Evolutionary conservation across 30 jellyfish, hydroid and myxozoan species (phyloP), one percentile per base, ranked within the genome.

Genomic region (Cassiopea andromeda): DNA sequence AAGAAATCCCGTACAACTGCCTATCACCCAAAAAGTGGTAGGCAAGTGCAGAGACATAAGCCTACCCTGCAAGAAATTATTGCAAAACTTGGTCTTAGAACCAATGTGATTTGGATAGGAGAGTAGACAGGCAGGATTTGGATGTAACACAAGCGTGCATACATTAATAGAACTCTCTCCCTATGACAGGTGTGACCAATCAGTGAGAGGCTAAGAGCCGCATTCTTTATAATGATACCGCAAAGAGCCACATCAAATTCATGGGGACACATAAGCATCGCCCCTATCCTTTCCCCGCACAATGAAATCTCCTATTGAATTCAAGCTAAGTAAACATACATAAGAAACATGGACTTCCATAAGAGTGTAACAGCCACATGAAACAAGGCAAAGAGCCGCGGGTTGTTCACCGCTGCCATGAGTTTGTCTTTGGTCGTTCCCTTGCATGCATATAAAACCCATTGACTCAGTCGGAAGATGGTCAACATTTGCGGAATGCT

Each of bases 121-220:
- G 48, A 54, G 46, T 84, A 9, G 89, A 84, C 73, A 48, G 45
- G 87, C 92, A 15, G 86, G 68, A 0, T 78, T 67, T 61, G 96
- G 93, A 13, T 78, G 2, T 68, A 78, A 60, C 47, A 87, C 90
- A 46, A 70, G 87, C 50, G 75, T 43, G 49, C 76, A 78, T 58
- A 92, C 54, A 67, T 60, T 92, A 69, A 78, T 85, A 27, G 80
- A 46, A 57, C 9, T 64, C 61, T 54, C 87, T 61, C 92, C 92
- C 49, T 84, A 84, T 54, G 38, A 27, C 38, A 27, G 38, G 38
- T 27, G 38, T 27, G 38, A 27, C 38, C 38, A 27, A 27, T 27
- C 38, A 27, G 38, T 27, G 38, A 27, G 38, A 27, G 38, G 38
- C 38, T 27, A 27, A 27, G 38, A 27, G 38, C 38, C 38, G 38